Percentiles rank a stretch among this genome's conserved stretches.
These are phyloP conservation scores for Aleiodes sp. DNA, from an alignment of 1,140 invertebrate genomes.

Conservation along the genomic window DNA sequence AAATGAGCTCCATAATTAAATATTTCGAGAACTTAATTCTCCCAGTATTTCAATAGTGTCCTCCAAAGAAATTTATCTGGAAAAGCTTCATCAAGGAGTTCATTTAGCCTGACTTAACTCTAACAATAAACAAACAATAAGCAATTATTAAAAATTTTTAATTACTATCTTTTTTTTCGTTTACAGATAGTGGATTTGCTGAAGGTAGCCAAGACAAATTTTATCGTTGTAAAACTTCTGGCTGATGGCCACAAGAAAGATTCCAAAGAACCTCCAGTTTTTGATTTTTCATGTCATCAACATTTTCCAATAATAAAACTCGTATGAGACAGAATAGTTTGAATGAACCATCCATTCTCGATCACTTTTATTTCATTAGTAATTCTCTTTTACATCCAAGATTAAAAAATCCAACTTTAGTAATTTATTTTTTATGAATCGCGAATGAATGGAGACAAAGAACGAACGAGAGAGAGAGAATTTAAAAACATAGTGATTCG, in stretches of 20 bases:
- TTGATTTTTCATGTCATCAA: conserved; percentile 88
- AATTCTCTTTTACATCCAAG: conserved; percentile 11
- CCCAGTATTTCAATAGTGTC: neutral
- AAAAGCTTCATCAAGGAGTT: too few species aligned
- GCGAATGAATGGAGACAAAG: conserved; percentile 18
- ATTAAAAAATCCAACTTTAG: conserved; percentile 33
- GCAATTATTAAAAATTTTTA: too few species aligned
- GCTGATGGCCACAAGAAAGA: conserved; percentile 91
- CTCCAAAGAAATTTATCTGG: neutral
- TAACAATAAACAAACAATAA: too few species aligned
- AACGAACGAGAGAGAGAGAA: neutral
- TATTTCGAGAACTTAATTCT: neutral
- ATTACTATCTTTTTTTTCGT: conserved; percentile 40
- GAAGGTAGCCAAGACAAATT: conserved; percentile 93
- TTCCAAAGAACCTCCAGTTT: conserved; percentile 83
- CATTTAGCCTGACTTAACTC: too few species aligned
- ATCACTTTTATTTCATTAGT: conserved; percentile 18
- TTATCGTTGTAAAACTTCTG: conserved; percentile 91
- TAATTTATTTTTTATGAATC: conserved; percentile 44
- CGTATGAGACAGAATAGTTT: conserved; percentile 47
- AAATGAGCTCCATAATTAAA: conserved; percentile 16
- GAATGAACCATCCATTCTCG: conserved; percentile 31
- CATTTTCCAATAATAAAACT: conserved; percentile 92
- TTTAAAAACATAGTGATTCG: too few species aligned
- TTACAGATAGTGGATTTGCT: conserved; percentile 83